These are phyloP conservation scores for Henricia sp. DNA, from an alignment of 53 echinoderm and acorn worm genomes.

Conservation along the genomic window DNA sequence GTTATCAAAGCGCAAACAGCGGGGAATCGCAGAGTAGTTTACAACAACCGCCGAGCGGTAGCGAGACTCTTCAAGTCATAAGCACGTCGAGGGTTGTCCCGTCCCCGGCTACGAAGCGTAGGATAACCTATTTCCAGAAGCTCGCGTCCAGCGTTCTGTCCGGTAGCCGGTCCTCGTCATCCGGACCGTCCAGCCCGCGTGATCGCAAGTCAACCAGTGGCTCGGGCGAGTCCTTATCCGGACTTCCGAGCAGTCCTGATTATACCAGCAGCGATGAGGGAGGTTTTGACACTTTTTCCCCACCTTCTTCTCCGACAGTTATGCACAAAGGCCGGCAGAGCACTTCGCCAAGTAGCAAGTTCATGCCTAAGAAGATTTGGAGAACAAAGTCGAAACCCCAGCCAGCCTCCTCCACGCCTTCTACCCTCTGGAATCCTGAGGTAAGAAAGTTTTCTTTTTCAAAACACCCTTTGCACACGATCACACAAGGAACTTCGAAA, in stretches of 20 bases:
- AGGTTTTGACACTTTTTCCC: slow-evolving; percentile 53
- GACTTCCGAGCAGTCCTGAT: slow-evolving; percentile 43
- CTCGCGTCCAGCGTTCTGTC: slow-evolving; percentile 52
- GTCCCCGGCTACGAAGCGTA: slow-evolving; percentile 59
- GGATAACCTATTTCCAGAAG: slow-evolving; percentile 63
- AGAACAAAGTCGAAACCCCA: slow-evolving; percentile 66
- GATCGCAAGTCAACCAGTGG: slow-evolving; percentile 35
- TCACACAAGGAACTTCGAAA: too few relatives aligned
- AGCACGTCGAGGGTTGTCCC: slow-evolving; percentile 12
- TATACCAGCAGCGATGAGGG: slow-evolving; percentile 62
- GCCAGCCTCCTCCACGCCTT: slow-evolving; percentile 4
- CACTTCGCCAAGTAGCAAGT: slow-evolving; percentile 66
- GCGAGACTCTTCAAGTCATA: slow-evolving; percentile 21
- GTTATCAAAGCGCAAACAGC: slow-evolving; percentile 8
- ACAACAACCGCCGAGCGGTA: slow-evolving; percentile 36
- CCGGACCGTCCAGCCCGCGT: slow-evolving; percentile 34
- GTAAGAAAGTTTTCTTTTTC: slow-evolving; percentile 36
- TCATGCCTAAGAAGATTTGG: slow-evolving; percentile 72
- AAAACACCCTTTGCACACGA: too few relatives aligned
- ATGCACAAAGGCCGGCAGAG: slow-evolving; percentile 69
- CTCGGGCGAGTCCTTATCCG: slow-evolving; percentile 27
- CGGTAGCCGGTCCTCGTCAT: slow-evolving; percentile 48
- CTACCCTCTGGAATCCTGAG: slow-evolving; percentile 68
- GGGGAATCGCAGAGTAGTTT: slow-evolving; percentile 27
- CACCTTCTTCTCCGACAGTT: slow-evolving; percentile 71